These are phyloP conservation scores for Limanda limanda DNA, from an alignment of 2,113 vertebrate genomes.

Conservation along the genomic window DNA sequence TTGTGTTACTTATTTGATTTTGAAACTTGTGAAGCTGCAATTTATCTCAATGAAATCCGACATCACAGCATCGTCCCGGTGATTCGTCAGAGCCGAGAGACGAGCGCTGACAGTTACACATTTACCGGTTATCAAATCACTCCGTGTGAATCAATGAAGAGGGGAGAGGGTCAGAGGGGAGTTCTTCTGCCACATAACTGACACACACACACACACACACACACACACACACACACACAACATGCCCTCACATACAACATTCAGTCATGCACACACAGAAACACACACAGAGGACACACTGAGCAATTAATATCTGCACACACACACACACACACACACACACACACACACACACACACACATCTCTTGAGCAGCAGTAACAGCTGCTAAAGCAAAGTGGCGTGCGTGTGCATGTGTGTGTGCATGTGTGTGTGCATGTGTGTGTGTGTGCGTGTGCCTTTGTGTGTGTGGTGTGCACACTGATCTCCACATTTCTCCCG, in stretches of 20 bases:
- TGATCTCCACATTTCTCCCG: conserved; percentile 63
- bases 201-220: conserved; percentile 29
- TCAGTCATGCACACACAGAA: not conserved
- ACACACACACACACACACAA: conserved; percentile 3
- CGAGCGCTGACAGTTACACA: conserved; percentile 46
- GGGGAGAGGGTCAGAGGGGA: conserved; percentile 54
- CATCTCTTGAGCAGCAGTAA: conserved; percentile 48
- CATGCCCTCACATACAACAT: no score
- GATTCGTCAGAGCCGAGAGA: conserved; percentile 2
- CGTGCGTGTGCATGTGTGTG: not conserved
- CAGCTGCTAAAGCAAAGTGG: conserved; percentile 54
- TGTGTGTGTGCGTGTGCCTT: no score
- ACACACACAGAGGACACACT: not conserved
- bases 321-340: not conserved
- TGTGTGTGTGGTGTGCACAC: conserved; percentile 1
- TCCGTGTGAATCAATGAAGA: conserved; percentile 56
- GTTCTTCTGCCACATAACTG: conserved; percentile 43
- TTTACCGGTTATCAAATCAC: conserved; percentile 63
- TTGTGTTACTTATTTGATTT: no score
- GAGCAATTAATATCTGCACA: no score
- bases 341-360: not conserved
- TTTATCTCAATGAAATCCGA: not conserved
- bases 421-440: no score
- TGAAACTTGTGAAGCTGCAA: no score
- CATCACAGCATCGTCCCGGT: not conserved